A percentile compares a stretch with the other conserved stretches of the same genome.
phyloP scores from a whole-genome alignment of 2,797 vertebrate species.

The Hydrolagus colliei region DNA sequence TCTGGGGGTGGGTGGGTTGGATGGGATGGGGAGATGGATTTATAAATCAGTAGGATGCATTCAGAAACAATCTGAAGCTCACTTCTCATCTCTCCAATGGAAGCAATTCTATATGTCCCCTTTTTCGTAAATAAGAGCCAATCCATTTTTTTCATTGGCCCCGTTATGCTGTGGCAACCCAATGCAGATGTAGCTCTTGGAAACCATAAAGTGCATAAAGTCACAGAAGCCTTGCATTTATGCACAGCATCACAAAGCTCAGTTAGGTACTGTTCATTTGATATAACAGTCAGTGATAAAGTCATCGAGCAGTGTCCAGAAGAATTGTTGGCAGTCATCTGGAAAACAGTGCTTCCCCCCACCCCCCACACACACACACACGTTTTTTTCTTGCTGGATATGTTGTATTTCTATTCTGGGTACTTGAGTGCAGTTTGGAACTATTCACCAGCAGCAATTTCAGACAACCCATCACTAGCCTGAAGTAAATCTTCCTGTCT shows the following conservation, averaged over 20 bases:
- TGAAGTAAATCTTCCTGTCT: constrained; percentile 31
- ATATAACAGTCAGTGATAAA: constrained; percentile 5
- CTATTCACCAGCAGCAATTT: constrained; percentile 21
- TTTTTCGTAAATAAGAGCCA: not conserved
- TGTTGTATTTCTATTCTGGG: constrained; percentile 29
- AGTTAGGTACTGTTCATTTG: constrained; percentile 13
- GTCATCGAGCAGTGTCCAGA: constrained; percentile 1
- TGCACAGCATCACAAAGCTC: not conserved
- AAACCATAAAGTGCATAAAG: not conserved
- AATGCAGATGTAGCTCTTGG: not conserved
- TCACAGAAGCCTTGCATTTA: not conserved
- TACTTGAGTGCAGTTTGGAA: constrained; percentile 27
- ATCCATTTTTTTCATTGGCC: not conserved
- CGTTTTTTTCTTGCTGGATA: not conserved
- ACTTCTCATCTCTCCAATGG: not conserved
- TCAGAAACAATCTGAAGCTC: not conserved
- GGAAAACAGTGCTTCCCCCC: constrained; percentile 2
- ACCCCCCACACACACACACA: too few relatives aligned
- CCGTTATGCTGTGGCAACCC: not conserved
- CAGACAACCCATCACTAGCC: constrained; percentile 26
- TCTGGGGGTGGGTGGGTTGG: constrained; percentile 46
- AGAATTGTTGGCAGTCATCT: constrained; percentile 24
- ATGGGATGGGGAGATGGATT: constrained; percentile 56
- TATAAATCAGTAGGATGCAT: constrained; percentile 71
- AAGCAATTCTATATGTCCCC: not conserved